Percentiles rank a stretch among this genome's conserved stretches.
Conservation (phyloP, 2,888 invertebrate genomes). For the Dromius quadrimaculatus region DNA sequence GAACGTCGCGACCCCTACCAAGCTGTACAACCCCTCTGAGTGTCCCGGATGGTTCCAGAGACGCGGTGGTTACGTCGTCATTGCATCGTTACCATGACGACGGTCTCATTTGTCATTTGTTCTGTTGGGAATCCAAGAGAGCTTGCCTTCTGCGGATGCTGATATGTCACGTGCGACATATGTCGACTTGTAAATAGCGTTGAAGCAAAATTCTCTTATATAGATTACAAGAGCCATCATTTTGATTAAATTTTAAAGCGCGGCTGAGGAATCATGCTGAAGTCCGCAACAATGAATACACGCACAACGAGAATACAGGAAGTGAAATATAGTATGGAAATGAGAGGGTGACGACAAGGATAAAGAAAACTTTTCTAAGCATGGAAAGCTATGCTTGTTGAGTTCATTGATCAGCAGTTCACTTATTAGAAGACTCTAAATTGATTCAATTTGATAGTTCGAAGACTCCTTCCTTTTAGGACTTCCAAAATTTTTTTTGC, state of each 20-base stretch:
- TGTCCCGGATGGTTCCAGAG: conserved; percentile 20
- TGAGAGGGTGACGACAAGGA: no score
- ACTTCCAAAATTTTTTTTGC: no score
- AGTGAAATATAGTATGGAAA: no score
- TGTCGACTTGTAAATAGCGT: conserved; percentile 50
- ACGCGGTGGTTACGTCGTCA: conserved; percentile 47
- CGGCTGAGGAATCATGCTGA: conserved; percentile 19
- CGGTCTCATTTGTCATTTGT: conserved; percentile 52
- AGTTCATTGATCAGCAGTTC: no score
- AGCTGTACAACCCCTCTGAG: not conserved
- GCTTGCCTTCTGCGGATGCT: conserved; percentile 3
- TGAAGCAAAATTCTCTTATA: conserved; percentile 50
- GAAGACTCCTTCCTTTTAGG: no score
- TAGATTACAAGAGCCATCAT: conserved; percentile 49
- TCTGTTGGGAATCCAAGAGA: conserved; percentile 47
- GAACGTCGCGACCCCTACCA: not conserved
- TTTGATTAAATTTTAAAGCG: conserved; percentile 52
- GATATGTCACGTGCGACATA: conserved; percentile 46
- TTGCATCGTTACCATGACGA: conserved; percentile 51
- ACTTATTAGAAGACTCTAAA: no score
- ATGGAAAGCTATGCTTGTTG: no score
- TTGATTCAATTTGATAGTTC: no score
- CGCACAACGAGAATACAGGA: no score
- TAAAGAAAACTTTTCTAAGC: no score
- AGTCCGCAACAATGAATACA: conserved; percentile 7